Base-by-base conservation (phyloP, 2,113 vertebrate species). In the Hystrix cristata region DNA sequence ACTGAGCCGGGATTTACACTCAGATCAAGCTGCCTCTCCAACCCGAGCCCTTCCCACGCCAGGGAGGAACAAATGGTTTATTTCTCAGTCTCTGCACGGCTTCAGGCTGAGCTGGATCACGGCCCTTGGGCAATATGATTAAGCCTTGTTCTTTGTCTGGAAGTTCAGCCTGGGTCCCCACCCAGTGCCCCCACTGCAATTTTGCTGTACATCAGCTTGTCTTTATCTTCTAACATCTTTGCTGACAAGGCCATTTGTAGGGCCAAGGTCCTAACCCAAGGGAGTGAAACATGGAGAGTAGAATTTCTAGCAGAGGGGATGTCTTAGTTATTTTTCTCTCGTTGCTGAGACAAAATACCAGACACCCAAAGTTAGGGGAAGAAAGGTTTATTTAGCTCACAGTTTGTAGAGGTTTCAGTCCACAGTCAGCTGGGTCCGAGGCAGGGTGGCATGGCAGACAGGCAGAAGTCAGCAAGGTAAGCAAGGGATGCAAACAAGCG, bases 61-160 rank as follows among this genome's bases (percentile, higher is more conserved):
- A 72, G 21, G 0, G 29, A 92, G 82, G 59, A 96, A 96, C 97
- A 98, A 98, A 92, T 53, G 76, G 81, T 65, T 96, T 97, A 78
- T 97, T 98, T 97, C 97, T 97, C 83, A 48, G 85, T 81, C 94
- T 96, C 87, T 94, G 76, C 79, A 38, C 8, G 9, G 95, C 93
- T 95, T 78, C 57, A 38, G 91, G 91, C 88, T 57, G 88, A 95
- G 97, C 97, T 95, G 91, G 95, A 96, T 62, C 10, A 1, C 4
- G 91, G 95, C 97, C 96, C 95, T 91, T 5, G 3, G 65, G 95
- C 95, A 69, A 86, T 55, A 69, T 91, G 96, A 96, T 94, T 82
- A 95, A 97, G 94, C 60, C 95, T 95, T 96, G 89, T 95, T 95
- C 96, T 97, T 97, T 97, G 94, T 97, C 97, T 95, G 97, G 69